Base-by-base conservation (phyloP, 2,888 invertebrate species). In the Esperia sulphurella region DNA sequence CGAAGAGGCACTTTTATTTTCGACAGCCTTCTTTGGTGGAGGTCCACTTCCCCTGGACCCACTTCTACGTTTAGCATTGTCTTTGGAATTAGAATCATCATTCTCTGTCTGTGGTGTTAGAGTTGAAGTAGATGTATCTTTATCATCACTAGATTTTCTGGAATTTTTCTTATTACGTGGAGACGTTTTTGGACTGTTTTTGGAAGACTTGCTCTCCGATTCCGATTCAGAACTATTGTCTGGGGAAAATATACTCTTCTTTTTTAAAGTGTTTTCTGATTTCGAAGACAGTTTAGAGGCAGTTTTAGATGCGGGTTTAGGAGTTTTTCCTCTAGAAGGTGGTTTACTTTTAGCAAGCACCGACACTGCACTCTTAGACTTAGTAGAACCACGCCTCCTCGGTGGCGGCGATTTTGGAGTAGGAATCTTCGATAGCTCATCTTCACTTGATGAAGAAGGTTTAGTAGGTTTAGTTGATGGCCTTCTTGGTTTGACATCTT, bases 221-320 rank as follows among this genome's bases (percentile, higher is more conserved):
- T 85, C 83, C 43, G 82, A 80, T 71, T 82, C 82, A 50, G 91
- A 79, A 73, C 84, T 86, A 65, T 95, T 95, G 59, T 95, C 95
- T 0, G 95, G 95, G 46, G 95, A 95, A 66, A 95, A 95, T 65
- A 95, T 95, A 66, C 95, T 95, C 71, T 94, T 95, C 73, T 94
- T 94, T 67, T 94, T 94, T 40, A 77, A 68, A 1, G 75, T 71
- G 41, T 75, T 73, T 1, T 73, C 57, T 48, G 50, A 31, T 48
- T 76, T 68, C 14, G 60, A 53, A 31, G 65, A 54, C 0, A 81
- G 57, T 67, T 90, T 91, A 14, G 75, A 66, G 33, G 77, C 61
- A 0, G 86, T 73, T 75, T 91, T 92, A 1, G 79, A 59, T 14
- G 74, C 63, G 0, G 80, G 76, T 52, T 80, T 87, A 0, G 84